Conservation (phyloP, 2,113 vertebrate genomes). For the Platysteira castanea region DNA sequence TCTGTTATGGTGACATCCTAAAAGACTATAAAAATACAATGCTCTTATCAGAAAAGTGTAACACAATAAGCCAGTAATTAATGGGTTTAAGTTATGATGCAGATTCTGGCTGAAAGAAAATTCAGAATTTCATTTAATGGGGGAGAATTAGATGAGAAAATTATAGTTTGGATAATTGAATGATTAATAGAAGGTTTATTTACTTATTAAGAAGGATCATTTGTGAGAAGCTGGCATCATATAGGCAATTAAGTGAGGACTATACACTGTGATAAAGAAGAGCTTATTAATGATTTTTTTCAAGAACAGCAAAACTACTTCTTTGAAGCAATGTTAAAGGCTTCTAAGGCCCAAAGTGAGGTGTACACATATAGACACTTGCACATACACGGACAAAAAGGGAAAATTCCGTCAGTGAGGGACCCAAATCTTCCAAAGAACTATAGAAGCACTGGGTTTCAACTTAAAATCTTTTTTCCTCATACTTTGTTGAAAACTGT, state of each 20-base stretch:
- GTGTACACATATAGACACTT: too few relatives aligned
- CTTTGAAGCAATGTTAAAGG: background rate
- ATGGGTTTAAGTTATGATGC: background rate
- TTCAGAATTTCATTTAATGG: background rate
- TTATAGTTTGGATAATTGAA: background rate
- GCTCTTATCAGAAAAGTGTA: background rate
- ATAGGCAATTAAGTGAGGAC: background rate
- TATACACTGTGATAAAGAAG: background rate
- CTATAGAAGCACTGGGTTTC: background rate
- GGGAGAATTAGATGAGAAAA: background rate
- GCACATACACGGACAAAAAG: background rate
- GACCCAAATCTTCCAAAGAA: background rate
- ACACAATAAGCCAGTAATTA: background rate
- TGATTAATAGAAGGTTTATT: background rate
- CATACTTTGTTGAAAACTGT: background rate
- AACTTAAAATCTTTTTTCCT: background rate
- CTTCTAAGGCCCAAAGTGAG: background rate
- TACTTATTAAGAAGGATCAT: background rate
- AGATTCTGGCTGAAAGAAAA: background rate
- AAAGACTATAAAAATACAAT: background rate
- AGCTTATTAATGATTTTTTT: background rate
- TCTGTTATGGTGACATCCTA: background rate
- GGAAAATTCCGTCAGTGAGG: background rate
- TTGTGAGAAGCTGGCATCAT: background rate
- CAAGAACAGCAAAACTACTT: background rate